Percentiles rank a stretch among this genome's conserved stretches.
phyloP scores from a whole-genome alignment of 2,797 vertebrate genomes.

The Alcedo atthis region DNA sequence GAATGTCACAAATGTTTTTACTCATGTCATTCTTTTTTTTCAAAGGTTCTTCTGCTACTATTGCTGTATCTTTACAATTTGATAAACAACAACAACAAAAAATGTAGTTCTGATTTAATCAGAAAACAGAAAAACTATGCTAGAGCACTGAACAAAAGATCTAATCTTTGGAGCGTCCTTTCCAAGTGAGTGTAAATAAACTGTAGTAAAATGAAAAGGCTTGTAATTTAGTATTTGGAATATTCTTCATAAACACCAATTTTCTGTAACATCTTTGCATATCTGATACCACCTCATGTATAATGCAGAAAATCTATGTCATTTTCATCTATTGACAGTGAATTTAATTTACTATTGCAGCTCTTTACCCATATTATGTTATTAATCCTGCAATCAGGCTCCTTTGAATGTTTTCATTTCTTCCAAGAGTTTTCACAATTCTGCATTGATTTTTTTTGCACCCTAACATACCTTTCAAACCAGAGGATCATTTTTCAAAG shows the following conservation, averaged over 20 bases:
- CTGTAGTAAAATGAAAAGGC: constrained; percentile 76
- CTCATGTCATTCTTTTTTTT: constrained; percentile 6
- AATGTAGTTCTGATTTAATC: constrained; percentile 63
- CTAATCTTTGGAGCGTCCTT: constrained; percentile 67
- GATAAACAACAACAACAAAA: constrained; percentile 21
- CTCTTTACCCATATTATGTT: constrained; percentile 72
- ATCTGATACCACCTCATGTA: constrained; percentile 80
- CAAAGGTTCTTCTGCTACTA: constrained; percentile 17
- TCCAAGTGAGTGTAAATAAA: constrained; percentile 75
- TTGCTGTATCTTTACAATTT: constrained; percentile 18
- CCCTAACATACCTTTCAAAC: constrained; percentile 65
- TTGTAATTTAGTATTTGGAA: constrained; percentile 80
- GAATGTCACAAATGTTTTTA: constrained; percentile 42
- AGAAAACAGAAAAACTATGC: constrained; percentile 48
- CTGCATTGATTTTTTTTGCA: constrained; percentile 46
- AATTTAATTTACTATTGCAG: constrained; percentile 78
- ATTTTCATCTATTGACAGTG: constrained; percentile 79
- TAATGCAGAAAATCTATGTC: constrained; percentile 80
- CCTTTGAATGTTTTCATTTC: constrained; percentile 74
- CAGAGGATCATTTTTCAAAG: constrained; percentile 41
- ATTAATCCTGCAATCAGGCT: constrained; percentile 81
- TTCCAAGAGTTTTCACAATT: constrained; percentile 68
- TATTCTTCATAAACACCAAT: constrained; percentile 78
- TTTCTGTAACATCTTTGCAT: constrained; percentile 77
- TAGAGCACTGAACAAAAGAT: constrained; percentile 70